These are phyloP conservation scores for Mycetomoellerius zeteki DNA, from an alignment of 1,140 invertebrate genomes.

Conservation along the genomic window DNA sequence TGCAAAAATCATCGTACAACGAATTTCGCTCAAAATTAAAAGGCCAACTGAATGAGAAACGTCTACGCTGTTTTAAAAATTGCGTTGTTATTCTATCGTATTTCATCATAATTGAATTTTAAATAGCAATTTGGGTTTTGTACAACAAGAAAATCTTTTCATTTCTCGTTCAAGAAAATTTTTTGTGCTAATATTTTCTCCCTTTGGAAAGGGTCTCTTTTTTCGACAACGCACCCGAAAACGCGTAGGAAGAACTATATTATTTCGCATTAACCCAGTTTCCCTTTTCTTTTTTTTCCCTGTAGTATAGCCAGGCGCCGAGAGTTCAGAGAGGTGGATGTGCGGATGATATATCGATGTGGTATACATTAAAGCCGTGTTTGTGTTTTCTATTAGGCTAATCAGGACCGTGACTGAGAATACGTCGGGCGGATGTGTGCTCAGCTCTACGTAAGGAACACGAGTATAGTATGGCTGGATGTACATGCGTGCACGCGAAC, in stretches of 20 bases:
- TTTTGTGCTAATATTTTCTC: conserved; percentile 32
- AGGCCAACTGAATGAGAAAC: background rate
- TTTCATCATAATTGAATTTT: background rate
- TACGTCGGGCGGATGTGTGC: conserved; percentile 76
- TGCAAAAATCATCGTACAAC: conserved; percentile 11
- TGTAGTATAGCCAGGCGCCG: background rate
- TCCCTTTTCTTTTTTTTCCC: background rate
- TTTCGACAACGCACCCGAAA: conserved; percentile 3
- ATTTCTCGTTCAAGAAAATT: background rate
- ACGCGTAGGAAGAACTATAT: conserved; percentile 57
- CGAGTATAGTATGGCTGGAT: conserved; percentile 17
- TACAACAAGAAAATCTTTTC: background rate
- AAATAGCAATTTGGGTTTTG: background rate
- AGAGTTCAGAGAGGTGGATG: conserved; percentile 59
- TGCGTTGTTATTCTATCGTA: background rate
- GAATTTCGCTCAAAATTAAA: conserved; percentile 14
- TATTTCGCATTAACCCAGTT: conserved; percentile 76
- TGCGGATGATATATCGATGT: conserved; percentile 79
- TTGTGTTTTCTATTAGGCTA: conserved; percentile 84
- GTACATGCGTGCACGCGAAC: background rate
- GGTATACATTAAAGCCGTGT: conserved; percentile 78
- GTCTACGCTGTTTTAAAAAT: background rate
- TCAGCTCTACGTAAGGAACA: conserved; percentile 43
- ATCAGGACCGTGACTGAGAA: conserved; percentile 84
- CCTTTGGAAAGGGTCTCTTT: background rate